A percentile compares a stretch with the other conserved stretches of the same genome.
phyloP scores from a whole-genome alignment of 92 coral and sea anemone genomes.

The Epizoanthus stellaris region DNA sequence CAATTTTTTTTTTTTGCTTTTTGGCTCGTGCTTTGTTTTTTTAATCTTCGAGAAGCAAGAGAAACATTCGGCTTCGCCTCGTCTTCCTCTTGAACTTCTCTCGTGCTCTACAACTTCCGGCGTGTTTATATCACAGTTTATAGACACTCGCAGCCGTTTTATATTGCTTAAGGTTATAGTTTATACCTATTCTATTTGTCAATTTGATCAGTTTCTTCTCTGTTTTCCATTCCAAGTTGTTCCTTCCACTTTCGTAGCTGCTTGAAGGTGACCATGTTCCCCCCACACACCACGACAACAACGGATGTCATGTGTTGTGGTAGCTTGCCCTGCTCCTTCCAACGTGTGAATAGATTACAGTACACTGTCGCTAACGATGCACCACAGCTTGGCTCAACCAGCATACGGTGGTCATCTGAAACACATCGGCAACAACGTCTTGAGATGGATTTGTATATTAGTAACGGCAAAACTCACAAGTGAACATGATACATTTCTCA shows the following conservation, averaged over 20 bases:
- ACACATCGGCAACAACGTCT: neutral
- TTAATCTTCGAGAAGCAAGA: no score
- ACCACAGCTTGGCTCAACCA: slow-evolving; percentile 95
- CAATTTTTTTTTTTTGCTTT: no score
- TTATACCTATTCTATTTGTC: neutral
- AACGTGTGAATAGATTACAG: slow-evolving; percentile 57
- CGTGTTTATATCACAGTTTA: neutral
- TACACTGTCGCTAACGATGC: slow-evolving; percentile 87
- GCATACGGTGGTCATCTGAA: slow-evolving; percentile 93
- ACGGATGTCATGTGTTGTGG: slow-evolving; percentile 60
- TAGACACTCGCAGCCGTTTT: neutral
- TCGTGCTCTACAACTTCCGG: no score
- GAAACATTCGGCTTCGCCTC: no score
- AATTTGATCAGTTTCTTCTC: neutral
- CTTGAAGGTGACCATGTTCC: slow-evolving; percentile 79
- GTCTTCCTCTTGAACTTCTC: no score
- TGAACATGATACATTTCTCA: no score
- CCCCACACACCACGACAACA: slow-evolving; percentile 95
- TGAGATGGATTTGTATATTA: no score
- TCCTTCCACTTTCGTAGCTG: slow-evolving; percentile 82
- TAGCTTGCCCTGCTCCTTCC: slow-evolving; percentile 78
- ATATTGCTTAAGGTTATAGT: neutral
- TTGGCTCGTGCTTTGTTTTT: no score
- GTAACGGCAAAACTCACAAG: no score
- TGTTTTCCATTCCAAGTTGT: slow-evolving; percentile 49